Base-by-base conservation (phyloP, 2,888 invertebrate species). In the Calliopum simillimum region DNA sequence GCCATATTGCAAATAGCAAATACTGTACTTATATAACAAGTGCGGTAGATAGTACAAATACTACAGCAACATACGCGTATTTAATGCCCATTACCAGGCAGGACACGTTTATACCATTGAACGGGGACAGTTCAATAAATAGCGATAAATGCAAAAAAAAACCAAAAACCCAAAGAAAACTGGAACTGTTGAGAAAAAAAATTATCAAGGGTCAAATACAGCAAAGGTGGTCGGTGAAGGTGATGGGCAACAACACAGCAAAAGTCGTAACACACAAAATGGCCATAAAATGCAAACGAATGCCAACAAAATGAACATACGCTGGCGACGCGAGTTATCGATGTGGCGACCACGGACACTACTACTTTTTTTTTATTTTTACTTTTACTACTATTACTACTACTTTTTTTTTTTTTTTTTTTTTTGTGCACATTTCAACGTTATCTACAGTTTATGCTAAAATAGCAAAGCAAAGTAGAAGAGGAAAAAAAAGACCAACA, bases 251-350 rank as follows among this genome's bases (percentile, higher is more conserved):
- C 33, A 33, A 33, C 11, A 41, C 1, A 55, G 53, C 1, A 53
- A 6, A 13, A 67, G 41, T 33, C 8, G 8, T 4, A 25, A 33
- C 5, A 56, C n/a, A 46, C 16, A 44, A 58, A 47, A 33, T 33
- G 33, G 41, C 59, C 49, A 59, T 67, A 58, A 67, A 67, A 67
- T 67, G 67, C 67, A 67, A 67, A 67, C 58, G 58, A 67, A 56
- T 46, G 43, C 41, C 64, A 53, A 16, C 53, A 56, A 33, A 66
- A 56, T 46, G 56, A 46, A 51, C 23, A 25, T 4, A 13, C 44
- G 13, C 21, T 13, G 21, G 14, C 25, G 49, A 49, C 58, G 21
- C 19, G 25, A 58, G 33, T 49, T 49, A 67, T 67, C 67, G 67
- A 49, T 59, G 44, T 58, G 19, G 25, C 58, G 16, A 21, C n/a